These are phyloP conservation scores for Parthenolecanium corni DNA, from an alignment of 2,888 invertebrate genomes.

Conservation along the genomic window DNA sequence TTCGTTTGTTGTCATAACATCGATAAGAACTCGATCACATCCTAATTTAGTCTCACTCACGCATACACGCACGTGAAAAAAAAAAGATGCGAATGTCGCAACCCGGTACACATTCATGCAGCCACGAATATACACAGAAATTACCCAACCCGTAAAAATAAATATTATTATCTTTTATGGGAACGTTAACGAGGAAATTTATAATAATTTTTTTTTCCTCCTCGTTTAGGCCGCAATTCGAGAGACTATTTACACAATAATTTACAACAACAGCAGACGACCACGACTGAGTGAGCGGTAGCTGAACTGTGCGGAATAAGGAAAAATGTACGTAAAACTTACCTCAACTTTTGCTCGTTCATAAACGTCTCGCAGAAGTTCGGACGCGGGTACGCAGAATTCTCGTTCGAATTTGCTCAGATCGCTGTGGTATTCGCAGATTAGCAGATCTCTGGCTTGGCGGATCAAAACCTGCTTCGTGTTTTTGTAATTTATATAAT, in stretches of 20 bases:
- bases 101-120: no score
- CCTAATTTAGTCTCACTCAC: no score
- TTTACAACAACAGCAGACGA: not conserved
- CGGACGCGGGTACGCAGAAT: constrained; percentile 47
- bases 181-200: not conserved
- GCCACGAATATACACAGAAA: no score
- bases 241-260: not conserved
- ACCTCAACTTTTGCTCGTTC: constrained; percentile 22
- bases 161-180: not conserved
- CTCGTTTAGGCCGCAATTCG: not conserved
- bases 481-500: constrained; percentile 50
- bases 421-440: constrained; percentile 53
- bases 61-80: no score
- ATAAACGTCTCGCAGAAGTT: constrained; percentile 12
- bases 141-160: not conserved
- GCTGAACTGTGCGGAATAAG: no score
- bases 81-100: no score
- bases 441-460: constrained; percentile 56
- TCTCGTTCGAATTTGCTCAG: constrained; percentile 50
- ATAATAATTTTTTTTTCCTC: not conserved
- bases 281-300: not conserved
- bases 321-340: not conserved
- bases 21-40: no score
- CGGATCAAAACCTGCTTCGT: constrained; percentile 50
- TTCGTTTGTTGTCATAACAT: no score